These are phyloP conservation scores for Lucinisca nassula DNA, from an alignment of 2,888 invertebrate species.

Conservation along the genomic window DNA sequence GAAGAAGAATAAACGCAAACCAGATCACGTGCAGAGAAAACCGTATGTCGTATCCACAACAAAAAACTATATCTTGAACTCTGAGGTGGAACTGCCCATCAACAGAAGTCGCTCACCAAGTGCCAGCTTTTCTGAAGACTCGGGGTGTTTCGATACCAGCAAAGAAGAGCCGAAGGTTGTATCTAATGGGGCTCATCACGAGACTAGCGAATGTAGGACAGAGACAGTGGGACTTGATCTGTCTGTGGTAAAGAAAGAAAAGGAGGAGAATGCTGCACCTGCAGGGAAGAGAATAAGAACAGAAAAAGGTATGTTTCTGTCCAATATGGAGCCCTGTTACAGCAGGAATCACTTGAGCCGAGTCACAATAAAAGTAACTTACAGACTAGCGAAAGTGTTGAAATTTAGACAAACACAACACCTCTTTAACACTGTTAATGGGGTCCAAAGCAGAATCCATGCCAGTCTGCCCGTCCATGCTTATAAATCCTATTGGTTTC, in stretches of 20 bases:
- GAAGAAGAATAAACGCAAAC: neutral
- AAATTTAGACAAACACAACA: no score
- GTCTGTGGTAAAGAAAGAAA: constrained; percentile 55
- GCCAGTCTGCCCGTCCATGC: no score
- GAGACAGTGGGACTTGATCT: constrained; percentile 31
- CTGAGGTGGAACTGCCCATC: neutral
- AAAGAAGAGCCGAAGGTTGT: neutral
- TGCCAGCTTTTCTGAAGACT: neutral
- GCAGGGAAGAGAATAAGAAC: neutral
- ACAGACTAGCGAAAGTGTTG: no score
- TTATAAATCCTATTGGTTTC: no score
- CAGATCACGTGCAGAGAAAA: neutral
- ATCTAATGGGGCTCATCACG: neutral
- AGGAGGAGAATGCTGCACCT: neutral
- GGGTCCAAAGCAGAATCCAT: no score
- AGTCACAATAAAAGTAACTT: no score
- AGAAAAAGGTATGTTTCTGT: constrained; percentile 41
- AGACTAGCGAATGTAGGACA: neutral
- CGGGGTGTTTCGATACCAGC: neutral
- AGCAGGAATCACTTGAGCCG: no score
- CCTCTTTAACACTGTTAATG: no score
- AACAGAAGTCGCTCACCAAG: neutral
- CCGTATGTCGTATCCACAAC: neutral
- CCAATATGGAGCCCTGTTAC: no score
- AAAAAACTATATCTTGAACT: neutral